Conservation (phyloP, 2,888 invertebrate species). For the Hydrotaea diabolus region DNA sequence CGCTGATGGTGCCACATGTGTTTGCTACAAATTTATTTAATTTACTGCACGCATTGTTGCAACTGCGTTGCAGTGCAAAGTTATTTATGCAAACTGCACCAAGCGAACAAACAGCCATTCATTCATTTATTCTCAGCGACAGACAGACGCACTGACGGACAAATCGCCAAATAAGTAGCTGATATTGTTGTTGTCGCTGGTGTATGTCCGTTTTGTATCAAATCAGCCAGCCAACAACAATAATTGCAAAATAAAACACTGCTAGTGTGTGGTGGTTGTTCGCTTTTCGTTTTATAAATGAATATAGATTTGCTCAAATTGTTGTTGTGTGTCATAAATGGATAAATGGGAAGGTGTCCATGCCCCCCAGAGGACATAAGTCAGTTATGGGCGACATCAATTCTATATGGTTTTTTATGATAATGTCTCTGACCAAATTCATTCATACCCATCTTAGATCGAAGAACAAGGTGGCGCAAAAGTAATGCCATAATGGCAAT, state of each 20-base stretch:
- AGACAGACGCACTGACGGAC: slow-evolving; percentile 1
- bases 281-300: slow-evolving; percentile 20
- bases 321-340: not conserved
- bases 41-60: slow-evolving; percentile 37
- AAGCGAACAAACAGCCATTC: not conserved
- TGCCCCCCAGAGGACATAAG: not conserved
- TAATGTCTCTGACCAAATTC: no score
- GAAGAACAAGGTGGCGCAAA: no score
- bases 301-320: slow-evolving; percentile 32
- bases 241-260: slow-evolving; percentile 9
- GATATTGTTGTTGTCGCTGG: not conserved
- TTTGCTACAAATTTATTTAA: slow-evolving; percentile 15
- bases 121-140: slow-evolving; percentile 1
- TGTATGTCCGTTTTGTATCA: slow-evolving; percentile 41
- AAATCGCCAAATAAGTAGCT: slow-evolving; percentile 20
- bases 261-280: slow-evolving; percentile 1
- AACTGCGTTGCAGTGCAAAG: not conserved
- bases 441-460: no score
- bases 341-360: slow-evolving; percentile 5
- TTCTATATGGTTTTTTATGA: no score
- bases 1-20: slow-evolving; percentile 33
- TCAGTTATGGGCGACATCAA: no score
- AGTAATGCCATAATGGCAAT: no score
- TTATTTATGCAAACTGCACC: slow-evolving; percentile 1
- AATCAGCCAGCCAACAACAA: slow-evolving; percentile 6